Percentiles rank a stretch among this genome's conserved stretches.
These are phyloP conservation scores for Leptopterna dolabrata DNA, from an alignment of 2,888 invertebrate genomes.

Conservation along the genomic window DNA sequence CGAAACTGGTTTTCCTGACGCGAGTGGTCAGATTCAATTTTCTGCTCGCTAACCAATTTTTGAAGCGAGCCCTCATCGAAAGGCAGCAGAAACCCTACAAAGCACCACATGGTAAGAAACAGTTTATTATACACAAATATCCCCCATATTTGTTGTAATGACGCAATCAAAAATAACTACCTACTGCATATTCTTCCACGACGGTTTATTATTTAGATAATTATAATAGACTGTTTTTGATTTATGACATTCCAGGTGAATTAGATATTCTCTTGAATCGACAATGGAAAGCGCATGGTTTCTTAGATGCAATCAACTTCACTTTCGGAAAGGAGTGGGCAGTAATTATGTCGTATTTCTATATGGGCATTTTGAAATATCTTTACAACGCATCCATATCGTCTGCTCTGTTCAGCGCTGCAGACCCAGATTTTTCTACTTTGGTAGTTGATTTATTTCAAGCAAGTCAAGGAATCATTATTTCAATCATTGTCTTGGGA, in stretches of 20 bases:
- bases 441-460: neutral
- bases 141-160: too few relatives aligned
- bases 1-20: neutral
- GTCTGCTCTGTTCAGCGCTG: neutral
- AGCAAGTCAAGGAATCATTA: neutral
- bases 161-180: too few relatives aligned
- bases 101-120: neutral
- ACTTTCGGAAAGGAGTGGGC: neutral
- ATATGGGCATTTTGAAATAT: neutral
- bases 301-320: neutral
- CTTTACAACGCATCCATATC: conserved; percentile 5
- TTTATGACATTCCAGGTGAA: neutral
- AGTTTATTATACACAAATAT: too few relatives aligned
- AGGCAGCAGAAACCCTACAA: neutral
- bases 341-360: neutral
- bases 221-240: neutral
- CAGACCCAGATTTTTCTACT: neutral
- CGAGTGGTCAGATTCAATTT: neutral
- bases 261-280: neutral
- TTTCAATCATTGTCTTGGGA: neutral
- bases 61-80: neutral
- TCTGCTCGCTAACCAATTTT: neutral
- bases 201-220: too few relatives aligned
- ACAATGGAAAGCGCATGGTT: neutral
- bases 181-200: too few relatives aligned